Evolutionary conservation across 1,140 invertebrate genomes (phyloP).

Genomic region (Apocrypta bakeri): DNA sequence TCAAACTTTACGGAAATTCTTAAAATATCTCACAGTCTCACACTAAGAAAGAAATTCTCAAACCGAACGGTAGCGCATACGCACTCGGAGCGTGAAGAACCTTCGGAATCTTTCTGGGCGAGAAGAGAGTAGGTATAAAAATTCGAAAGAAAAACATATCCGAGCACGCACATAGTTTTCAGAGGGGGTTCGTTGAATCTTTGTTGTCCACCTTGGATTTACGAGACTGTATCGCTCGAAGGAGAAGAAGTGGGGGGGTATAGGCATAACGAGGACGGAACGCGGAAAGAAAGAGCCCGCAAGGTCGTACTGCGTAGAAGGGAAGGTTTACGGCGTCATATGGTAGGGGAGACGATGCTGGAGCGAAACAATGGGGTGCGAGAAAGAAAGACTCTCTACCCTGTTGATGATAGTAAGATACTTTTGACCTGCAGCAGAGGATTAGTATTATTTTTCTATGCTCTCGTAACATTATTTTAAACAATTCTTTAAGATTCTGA

Average conservation of each 20-base stretch:
- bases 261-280: not conserved
- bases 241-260: not conserved
- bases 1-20: no score
- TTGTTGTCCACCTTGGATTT: not conserved
- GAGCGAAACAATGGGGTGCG: not conserved
- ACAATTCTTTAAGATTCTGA: no score
- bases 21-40: no score
- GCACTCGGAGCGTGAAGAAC: not conserved
- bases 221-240: not conserved
- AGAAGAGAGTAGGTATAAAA: no score
- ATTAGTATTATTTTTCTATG: not conserved
- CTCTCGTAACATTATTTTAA: no score
- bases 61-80: not conserved
- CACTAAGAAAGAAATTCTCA: not conserved
- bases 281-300: not conserved
- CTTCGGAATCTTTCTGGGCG: no score
- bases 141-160: no score
- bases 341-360: not conserved
- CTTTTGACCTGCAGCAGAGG: not conserved
- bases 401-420: no score
- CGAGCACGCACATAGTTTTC: not conserved
- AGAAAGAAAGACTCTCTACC: not conserved
- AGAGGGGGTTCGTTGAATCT: not conserved
- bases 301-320: not conserved
- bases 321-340: not conserved